These are phyloP conservation scores for Xerus inauris DNA, from an alignment of 2,113 vertebrate genomes.

Conservation along the genomic window DNA sequence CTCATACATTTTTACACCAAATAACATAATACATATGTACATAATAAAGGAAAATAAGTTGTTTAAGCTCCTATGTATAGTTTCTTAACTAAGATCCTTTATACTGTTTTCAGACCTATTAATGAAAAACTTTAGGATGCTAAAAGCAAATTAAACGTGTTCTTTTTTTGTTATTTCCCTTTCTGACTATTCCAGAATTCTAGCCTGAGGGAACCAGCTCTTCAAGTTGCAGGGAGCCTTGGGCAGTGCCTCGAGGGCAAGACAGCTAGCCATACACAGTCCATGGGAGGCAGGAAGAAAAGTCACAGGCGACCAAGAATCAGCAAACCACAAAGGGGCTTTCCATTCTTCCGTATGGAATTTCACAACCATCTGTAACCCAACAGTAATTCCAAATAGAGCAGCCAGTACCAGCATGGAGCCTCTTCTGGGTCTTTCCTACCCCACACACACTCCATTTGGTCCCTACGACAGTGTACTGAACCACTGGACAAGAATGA, in stretches of 20 bases:
- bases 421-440: neutral
- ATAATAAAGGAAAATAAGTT: neutral
- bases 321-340: neutral
- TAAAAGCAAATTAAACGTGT: neutral
- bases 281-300: neutral
- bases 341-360: neutral
- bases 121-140: conserved; percentile 11
- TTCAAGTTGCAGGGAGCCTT: neutral
- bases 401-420: fast-evolving
- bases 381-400: neutral
- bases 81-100: neutral
- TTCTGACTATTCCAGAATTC: neutral
- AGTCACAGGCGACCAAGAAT: neutral
- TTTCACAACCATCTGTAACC: conserved; percentile 11
- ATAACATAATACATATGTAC: neutral
- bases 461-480: neutral
- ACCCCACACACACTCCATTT: neutral
- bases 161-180: neutral
- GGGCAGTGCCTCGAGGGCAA: neutral
- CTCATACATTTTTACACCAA: neutral
- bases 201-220: neutral
- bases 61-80: neutral
- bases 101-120: neutral
- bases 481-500: fast-evolving
- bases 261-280: neutral